Evolutionary conservation across 2,888 invertebrate genomes (phyloP).

Genomic region (Alloplasta piceator): DNA sequence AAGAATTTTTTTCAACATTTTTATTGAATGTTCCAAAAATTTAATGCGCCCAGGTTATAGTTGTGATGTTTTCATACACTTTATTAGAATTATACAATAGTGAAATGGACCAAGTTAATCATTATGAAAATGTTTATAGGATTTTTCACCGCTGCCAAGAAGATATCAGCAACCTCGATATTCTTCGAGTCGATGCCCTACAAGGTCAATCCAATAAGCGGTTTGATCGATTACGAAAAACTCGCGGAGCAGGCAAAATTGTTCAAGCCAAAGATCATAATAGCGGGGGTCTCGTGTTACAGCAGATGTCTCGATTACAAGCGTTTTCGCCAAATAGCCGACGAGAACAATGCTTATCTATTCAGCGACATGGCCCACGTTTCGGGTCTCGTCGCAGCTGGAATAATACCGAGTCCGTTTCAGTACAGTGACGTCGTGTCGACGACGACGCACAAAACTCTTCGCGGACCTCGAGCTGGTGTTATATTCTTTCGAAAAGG

Average conservation of each 20-base stretch:
- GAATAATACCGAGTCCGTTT: constrained; percentile 94
- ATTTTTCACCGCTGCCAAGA: constrained; percentile 95
- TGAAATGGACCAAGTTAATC: no score
- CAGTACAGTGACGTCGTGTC: constrained; percentile 96
- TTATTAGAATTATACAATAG: no score
- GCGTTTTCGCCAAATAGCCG: constrained; percentile 92
- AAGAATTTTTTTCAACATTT: no score
- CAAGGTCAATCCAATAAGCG: constrained; percentile 92
- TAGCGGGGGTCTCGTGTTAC: constrained; percentile 98
- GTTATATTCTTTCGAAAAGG: constrained; percentile 97
- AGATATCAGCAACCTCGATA: constrained; percentile 97
- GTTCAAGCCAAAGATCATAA: constrained; percentile 96
- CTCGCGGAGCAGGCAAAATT: constrained; percentile 92
- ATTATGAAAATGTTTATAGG: constrained; percentile 77
- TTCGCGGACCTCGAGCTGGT: constrained; percentile 94
- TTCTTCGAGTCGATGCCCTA: constrained; percentile 99
- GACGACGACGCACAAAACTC: constrained; percentile 97
- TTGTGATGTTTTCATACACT: no score
- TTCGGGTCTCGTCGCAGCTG: constrained; percentile 95
- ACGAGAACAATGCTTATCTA: constrained; percentile 93
- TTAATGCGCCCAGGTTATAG: no score
- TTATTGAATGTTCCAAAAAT: no score
- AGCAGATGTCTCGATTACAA: constrained; percentile 96
- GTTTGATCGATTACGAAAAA: constrained; percentile 96
- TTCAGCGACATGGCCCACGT: constrained; percentile 99